A percentile compares a stretch with the other conserved stretches of the same genome.
These are phyloP conservation scores for Zoanthus sansibaricus DNA, from an alignment of 92 coral and sea anemone genomes.

Conservation along the genomic window DNA sequence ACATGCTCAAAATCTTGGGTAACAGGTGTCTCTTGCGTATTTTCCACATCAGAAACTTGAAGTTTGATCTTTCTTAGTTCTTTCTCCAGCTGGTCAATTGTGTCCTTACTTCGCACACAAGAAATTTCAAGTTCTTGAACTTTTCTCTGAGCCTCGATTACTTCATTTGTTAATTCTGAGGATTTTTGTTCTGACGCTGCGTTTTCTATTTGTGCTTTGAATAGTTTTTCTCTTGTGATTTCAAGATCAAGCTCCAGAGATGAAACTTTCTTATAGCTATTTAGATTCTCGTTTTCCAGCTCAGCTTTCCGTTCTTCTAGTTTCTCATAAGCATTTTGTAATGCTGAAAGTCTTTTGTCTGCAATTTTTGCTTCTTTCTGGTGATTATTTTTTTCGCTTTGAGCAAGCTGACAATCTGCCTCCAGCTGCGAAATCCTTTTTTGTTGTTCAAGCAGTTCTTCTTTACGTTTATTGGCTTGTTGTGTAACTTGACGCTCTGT, in stretches of 20 bases:
- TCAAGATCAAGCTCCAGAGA: constrained; percentile 73
- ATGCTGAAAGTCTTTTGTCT: constrained; percentile 66
- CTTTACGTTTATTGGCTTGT: constrained; percentile 60
- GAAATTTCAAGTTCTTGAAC: constrained; percentile 72
- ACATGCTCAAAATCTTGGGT: constrained; percentile 55
- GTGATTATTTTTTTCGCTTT: constrained; percentile 68
- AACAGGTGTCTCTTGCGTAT: constrained; percentile 27
- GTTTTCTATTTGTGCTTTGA: constrained; percentile 47
- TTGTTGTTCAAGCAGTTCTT: constrained; percentile 57
- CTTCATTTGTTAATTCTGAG: constrained; percentile 64
- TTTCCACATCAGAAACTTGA: constrained; percentile 42
- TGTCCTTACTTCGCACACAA: constrained; percentile 70
- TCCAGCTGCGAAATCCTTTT: constrained; percentile 66
- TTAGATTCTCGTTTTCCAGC: constrained; percentile 73
- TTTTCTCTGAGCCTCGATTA: constrained; percentile 69
- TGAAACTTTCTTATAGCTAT: constrained; percentile 72
- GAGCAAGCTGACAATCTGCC: constrained; percentile 77
- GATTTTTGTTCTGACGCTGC: constrained; percentile 65
- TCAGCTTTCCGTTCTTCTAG: constrained; percentile 70
- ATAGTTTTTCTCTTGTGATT: constrained; percentile 60
- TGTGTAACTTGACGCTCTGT: constrained; percentile 42
- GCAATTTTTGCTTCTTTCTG: constrained; percentile 70
- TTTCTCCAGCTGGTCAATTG: constrained; percentile 69
- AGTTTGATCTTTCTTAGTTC: constrained; percentile 60
- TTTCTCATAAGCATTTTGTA: constrained; percentile 69